phyloP scores from a whole-genome alignment of 2,888 invertebrate genomes.

The Nebria brevicollis region DNA sequence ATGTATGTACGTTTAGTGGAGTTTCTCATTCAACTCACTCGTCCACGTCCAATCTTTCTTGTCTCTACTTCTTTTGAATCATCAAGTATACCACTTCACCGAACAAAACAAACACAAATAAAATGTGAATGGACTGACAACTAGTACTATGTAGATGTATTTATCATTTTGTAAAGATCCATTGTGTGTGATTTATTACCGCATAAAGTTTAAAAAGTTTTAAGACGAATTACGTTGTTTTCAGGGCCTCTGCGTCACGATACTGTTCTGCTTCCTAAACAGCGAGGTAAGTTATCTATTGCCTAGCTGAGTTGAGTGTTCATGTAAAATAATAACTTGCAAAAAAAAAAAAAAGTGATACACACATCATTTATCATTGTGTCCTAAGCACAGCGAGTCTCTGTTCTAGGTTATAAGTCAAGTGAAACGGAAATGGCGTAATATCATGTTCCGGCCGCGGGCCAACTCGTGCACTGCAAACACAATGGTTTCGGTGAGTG shows the following conservation, averaged over 20 bases:
- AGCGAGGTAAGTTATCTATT: constrained; percentile 78
- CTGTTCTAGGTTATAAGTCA: constrained; percentile 75
- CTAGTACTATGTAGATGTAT: too few species aligned
- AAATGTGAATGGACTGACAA: too few species aligned
- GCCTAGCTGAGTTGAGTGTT: constrained; percentile 13
- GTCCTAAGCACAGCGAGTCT: background rate
- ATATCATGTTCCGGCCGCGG: constrained; percentile 77
- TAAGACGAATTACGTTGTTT: constrained; percentile 54
- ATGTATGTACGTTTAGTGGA: too few species aligned
- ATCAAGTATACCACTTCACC: too few species aligned
- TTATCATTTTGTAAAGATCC: too few species aligned
- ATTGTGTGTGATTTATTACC: too few species aligned
- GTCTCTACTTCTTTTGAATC: too few species aligned
- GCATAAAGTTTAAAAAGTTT: too few species aligned
- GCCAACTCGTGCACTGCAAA: constrained; percentile 88
- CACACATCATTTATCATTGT: background rate
- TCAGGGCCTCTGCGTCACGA: constrained; percentile 91
- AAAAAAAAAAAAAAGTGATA: background rate
- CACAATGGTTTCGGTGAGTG: constrained; percentile 83
- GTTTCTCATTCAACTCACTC: too few species aligned
- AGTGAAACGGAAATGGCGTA: constrained; percentile 83
- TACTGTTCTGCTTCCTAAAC: constrained; percentile 93
- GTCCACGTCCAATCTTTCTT: too few species aligned
- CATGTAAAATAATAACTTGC: background rate
- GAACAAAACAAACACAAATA: too few species aligned